A percentile compares a stretch with the other conserved stretches of the same genome.
These are phyloP conservation scores for Pandemis cinnamomeana DNA, from an alignment of 2,888 invertebrate species.

Conservation along the genomic window DNA sequence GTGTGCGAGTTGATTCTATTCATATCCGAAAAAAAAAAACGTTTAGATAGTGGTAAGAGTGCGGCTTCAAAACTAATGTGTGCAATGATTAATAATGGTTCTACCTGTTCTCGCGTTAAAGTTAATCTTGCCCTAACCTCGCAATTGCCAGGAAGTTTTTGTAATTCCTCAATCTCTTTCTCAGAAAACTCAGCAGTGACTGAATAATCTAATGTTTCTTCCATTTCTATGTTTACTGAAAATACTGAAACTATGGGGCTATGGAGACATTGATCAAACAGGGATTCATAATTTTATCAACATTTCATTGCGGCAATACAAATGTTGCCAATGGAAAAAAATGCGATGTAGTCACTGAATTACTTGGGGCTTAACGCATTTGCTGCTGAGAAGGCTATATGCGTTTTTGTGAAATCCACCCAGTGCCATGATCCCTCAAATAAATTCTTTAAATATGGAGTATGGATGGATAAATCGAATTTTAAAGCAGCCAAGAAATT, in stretches of 20 bases:
- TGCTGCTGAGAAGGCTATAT: too few relatives aligned
- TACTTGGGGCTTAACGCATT: neutral
- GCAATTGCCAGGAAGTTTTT: conserved; percentile 45
- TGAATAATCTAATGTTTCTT: conserved; percentile 52
- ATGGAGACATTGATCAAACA: conserved; percentile 28
- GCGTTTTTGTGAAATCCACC: too few relatives aligned
- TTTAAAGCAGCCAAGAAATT: neutral
- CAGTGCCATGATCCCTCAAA: too few relatives aligned
- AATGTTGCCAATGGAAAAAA: conserved; percentile 32
- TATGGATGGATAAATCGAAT: neutral
- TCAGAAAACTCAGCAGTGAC: conserved; percentile 58
- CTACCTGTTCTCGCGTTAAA: conserved; percentile 65
- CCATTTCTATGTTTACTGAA: conserved; percentile 33
- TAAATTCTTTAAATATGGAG: too few relatives aligned
- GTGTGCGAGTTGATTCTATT: too few relatives aligned
- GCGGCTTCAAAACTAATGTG: neutral
- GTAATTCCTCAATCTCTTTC: conserved; percentile 47
- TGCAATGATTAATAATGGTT: neutral
- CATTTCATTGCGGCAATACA: conserved; percentile 2
- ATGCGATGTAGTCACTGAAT: neutral
- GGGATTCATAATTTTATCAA: neutral
- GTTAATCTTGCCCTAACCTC: conserved; percentile 61
- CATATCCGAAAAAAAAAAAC: too few relatives aligned
- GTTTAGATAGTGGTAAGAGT: neutral
- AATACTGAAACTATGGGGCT: conserved; percentile 29